Evolutionary conservation across 2,113 vertebrate species (phyloP), one percentile per base, ranked within the genome.

Genomic region (Aleadryas rufinucha): DNA sequence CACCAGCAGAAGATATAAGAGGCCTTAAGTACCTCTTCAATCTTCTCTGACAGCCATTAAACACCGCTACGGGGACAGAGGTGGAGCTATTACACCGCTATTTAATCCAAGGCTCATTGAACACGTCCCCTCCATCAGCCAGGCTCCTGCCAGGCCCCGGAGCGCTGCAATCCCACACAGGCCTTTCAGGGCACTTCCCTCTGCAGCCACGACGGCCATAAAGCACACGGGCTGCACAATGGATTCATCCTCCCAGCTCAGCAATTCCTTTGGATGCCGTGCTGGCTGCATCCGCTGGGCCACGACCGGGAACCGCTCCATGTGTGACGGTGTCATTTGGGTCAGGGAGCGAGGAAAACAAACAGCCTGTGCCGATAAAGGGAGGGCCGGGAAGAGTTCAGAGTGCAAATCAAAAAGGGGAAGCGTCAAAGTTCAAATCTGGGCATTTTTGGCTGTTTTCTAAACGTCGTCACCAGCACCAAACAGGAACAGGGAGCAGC

Each of bases 221-320:
- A 57, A 86, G 60, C 70, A 31, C 71, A 42, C 0, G 2, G 59
- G 50, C 44, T 0, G 22, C 57, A 96, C 92, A 95, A 95, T 61
- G 42, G 74, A 30, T 61, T 60, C 2, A 70, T 94, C 83, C 75
- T 92, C 92, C 95, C 71, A 84, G 79, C 95, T 96, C 95, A 95
- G 90, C 96, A 96, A 41, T 93, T 95, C 94, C 79, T 90, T 5
- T 87, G 6, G 30, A 45, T 1, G 78, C 68, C 13, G 26, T 1
- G 21, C 63, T 44, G 83, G 74, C 61, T 17, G 6, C 15, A 37
- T 26, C 69, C 39, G 19, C 13, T 7, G 68, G 50, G 22, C 52
- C 39, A 3, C 2, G 18, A 45, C 5, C n/a, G 9, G 49, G 92
- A 84, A 54, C 52, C 1, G 5, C 49, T 15, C 5, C 35, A 23